Percentiles rank a stretch among this genome's conserved stretches.
phyloP scores from a whole-genome alignment of 2,797 vertebrate genomes.

The Pseudochirops corinnae region DNA sequence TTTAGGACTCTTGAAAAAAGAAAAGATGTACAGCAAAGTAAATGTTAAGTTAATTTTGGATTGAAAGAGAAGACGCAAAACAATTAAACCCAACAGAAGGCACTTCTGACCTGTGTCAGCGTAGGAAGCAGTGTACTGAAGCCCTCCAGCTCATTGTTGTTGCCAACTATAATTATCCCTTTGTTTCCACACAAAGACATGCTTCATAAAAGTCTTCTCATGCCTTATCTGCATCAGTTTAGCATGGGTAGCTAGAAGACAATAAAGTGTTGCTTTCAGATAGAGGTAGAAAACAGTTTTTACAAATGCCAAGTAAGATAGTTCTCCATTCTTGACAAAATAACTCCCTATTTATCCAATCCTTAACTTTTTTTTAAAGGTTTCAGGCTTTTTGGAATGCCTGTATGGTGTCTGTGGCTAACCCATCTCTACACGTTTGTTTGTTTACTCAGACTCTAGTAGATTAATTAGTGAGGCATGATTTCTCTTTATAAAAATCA shows the following conservation, averaged over 20 bases:
- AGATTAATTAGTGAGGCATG: conserved; percentile 19
- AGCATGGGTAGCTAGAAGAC: background rate
- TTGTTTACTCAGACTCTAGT: background rate
- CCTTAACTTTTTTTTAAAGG: conserved; percentile 8
- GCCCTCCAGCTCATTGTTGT: background rate
- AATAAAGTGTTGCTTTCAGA: background rate
- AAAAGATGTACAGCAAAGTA: conserved; percentile 36
- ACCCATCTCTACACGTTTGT: background rate
- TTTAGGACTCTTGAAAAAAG: background rate
- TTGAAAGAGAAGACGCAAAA: conserved; percentile 12
- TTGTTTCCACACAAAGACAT: background rate
- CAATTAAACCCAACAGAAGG: conserved; percentile 1
- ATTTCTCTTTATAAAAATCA: conserved; percentile 35
- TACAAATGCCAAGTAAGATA: background rate
- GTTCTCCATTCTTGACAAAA: conserved; percentile 8
- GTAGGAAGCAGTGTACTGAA: background rate
- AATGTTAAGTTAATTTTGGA: conserved; percentile 39
- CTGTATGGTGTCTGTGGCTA: background rate
- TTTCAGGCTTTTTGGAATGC: conserved; percentile 45
- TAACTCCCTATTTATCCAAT: background rate
- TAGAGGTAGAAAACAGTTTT: background rate
- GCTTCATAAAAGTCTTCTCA: background rate
- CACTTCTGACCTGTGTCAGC: background rate
- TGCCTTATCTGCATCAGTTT: background rate
- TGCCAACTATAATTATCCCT: background rate